Conservation (phyloP, 2,888 invertebrate species). For the Timema podura region DNA sequence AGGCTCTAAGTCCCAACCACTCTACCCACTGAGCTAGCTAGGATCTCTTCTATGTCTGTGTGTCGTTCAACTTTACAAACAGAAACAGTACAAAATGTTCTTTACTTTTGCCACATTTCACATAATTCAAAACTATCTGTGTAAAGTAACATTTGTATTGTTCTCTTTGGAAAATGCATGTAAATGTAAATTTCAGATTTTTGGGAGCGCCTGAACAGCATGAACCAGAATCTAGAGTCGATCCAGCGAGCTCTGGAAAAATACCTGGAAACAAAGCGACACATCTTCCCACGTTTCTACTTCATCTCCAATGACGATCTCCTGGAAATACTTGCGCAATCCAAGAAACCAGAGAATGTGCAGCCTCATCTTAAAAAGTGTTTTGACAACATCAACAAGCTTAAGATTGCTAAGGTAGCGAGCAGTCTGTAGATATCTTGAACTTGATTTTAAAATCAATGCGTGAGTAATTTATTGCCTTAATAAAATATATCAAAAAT, state of each 20-base stretch:
- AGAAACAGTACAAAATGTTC: no score
- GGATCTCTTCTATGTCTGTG: no score
- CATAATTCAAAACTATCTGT: no score
- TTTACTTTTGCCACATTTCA: no score
- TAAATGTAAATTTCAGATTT: conserved; percentile 43
- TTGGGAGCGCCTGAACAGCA: conserved; percentile 61
- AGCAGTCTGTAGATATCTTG: conserved; percentile 17
- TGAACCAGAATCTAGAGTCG: conserved; percentile 71
- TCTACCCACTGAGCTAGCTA: no score
- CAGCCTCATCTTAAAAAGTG: conserved; percentile 85
- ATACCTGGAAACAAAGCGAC: conserved; percentile 85
- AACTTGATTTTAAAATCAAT: not conserved
- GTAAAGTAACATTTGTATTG: no score
- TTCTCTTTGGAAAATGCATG: no score
- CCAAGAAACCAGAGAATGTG: conserved; percentile 75
- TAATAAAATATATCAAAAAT: not conserved
- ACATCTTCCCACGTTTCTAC: conserved; percentile 79
- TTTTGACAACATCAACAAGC: conserved; percentile 77
- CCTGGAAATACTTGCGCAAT: conserved; percentile 80
- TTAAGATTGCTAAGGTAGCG: conserved; percentile 63
- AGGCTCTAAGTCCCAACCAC: no score
- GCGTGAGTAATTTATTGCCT: not conserved
- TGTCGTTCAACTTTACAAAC: no score
- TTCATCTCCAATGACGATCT: conserved; percentile 80
- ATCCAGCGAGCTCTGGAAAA: conserved; percentile 80